Conservation (phyloP, 2,888 invertebrate genomes). For the Caradrina kadenii region DNA sequence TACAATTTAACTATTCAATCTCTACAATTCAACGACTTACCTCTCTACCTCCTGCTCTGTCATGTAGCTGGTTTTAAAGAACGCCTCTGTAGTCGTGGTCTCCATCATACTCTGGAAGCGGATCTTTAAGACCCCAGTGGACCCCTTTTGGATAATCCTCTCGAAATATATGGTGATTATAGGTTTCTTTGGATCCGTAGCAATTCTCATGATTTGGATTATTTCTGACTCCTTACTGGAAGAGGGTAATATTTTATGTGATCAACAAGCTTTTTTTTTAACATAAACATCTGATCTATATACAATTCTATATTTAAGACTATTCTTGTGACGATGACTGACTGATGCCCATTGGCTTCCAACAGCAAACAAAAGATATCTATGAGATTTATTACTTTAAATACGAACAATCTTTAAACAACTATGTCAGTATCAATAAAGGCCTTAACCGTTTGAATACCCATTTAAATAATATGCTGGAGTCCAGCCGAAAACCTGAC, state of each 20-base stretch:
- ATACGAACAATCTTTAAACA: neutral
- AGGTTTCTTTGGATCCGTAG: constrained; percentile 91
- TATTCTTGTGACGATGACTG: no score
- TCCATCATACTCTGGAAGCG: constrained; percentile 92
- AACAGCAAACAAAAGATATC: no score
- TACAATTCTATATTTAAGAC: no score
- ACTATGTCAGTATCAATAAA: no score
- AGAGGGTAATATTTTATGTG: no score
- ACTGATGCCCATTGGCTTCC: no score
- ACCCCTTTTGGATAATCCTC: constrained; percentile 88
- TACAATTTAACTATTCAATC: no score
- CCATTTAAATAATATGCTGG: no score
- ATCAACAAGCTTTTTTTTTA: no score
- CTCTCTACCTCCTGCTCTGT: constrained; percentile 84
- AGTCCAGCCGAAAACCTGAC: neutral
- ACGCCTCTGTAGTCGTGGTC: constrained; percentile 92
- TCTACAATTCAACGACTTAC: constrained; percentile 68
- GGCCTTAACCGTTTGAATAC: no score
- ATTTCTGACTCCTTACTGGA: constrained; percentile 72
- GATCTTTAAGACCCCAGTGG: constrained; percentile 91
- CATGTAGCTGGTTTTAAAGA: constrained; percentile 92
- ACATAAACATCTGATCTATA: no score
- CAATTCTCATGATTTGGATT: constrained; percentile 79
- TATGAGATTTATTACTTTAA: no score
- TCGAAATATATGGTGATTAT: constrained; percentile 91